phyloP scores from a whole-genome alignment of 2,888 invertebrate genomes.

The Polydrusus cervinus region DNA sequence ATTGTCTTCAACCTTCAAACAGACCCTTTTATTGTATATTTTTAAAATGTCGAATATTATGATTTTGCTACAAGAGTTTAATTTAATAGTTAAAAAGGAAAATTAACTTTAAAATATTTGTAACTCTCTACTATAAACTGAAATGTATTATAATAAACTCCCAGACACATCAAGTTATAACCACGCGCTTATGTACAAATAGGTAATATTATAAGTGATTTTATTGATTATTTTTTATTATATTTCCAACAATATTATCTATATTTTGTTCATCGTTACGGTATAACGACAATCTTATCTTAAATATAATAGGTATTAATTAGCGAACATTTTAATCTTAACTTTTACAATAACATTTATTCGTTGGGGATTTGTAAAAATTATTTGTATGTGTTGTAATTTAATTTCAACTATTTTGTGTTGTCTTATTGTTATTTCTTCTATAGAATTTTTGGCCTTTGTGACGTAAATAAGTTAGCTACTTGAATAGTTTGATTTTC shows the following conservation, averaged over 20 bases:
- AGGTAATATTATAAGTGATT: not conserved
- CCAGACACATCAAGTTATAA: not conserved
- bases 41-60: not conserved
- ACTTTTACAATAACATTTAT: conserved; percentile 20
- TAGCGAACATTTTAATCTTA: conserved; percentile 15
- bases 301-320: conserved; percentile 17
- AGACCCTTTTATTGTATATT: not conserved
- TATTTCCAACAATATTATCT: conserved; percentile 25
- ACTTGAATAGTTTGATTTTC: too few species aligned
- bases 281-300: conserved; percentile 35
- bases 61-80: too few species aligned
- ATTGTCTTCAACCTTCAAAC: not conserved
- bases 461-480: too few species aligned
- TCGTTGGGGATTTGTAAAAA: not conserved
- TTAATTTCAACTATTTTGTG: not conserved
- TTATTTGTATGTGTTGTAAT: not conserved
- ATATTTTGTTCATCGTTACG: conserved; percentile 26
- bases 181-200: not conserved
- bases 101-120: not conserved
- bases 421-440: too few species aligned
- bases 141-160: not conserved
- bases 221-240: conserved; percentile 17
- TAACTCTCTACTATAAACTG: too few species aligned
- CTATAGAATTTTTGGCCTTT: too few species aligned
- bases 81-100: too few species aligned